These are phyloP conservation scores for Pseudomyrmex gracilis DNA, from an alignment of 1,140 invertebrate genomes.

Conservation along the genomic window DNA sequence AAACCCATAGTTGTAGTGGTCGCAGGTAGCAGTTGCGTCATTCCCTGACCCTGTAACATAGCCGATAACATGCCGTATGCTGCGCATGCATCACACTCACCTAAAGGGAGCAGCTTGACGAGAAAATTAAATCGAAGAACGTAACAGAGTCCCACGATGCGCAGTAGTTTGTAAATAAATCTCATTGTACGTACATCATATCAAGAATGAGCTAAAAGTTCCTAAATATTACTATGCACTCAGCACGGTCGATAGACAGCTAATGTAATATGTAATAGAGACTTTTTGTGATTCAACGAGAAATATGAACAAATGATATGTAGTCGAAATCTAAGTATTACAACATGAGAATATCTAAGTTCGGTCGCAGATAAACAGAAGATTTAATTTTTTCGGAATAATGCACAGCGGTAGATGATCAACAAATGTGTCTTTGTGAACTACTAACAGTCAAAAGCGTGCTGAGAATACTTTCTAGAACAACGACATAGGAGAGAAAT, in stretches of 20 bases:
- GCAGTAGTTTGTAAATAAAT: too few species aligned
- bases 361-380: background rate
- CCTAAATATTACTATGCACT: background rate
- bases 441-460: conserved; percentile 57
- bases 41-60: conserved; percentile 85
- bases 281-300: background rate
- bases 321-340: background rate
- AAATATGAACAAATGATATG: background rate
- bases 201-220: background rate
- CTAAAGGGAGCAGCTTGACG: conserved; percentile 78
- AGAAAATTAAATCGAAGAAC: conserved; percentile 39
- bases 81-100: conserved; percentile 82
- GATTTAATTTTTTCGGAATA: background rate
- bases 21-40: conserved; percentile 83
- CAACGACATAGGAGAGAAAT: conserved; percentile 11
- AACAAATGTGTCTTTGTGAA: conserved; percentile 4
- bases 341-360: background rate
- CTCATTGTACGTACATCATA: too few species aligned
- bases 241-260: background rate
- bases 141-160: conserved; percentile 31
- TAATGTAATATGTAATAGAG: conserved; percentile 24
- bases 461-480: conserved; percentile 43
- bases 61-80: conserved; percentile 85
- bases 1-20: conserved; percentile 78
- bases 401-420: background rate